These are phyloP conservation scores for Scaptodrosophila lebanonensis DNA, from an alignment of 1,140 invertebrate genomes.

Conservation along the genomic window DNA sequence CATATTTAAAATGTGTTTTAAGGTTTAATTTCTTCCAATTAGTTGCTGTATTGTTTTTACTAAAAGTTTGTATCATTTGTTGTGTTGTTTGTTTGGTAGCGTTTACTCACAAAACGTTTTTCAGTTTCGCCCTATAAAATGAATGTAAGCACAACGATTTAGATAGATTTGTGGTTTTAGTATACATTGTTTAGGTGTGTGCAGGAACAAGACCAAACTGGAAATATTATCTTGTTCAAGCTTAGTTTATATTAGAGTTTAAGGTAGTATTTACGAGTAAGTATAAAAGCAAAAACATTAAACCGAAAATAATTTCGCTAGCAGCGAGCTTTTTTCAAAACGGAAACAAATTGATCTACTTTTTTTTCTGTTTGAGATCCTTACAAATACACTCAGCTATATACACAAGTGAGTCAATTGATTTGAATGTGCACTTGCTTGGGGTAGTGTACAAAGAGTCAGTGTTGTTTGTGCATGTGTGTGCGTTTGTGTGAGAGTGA, in stretches of 20 bases:
- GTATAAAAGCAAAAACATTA: slow-evolving; percentile 1
- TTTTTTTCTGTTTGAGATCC: no score
- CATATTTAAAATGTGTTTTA: slow-evolving; percentile 23
- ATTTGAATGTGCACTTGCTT: slow-evolving; percentile 27
- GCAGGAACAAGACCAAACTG: slow-evolving; percentile 17
- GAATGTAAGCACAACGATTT: slow-evolving; percentile 76
- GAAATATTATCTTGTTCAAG: slow-evolving; percentile 9
- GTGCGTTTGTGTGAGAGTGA: slow-evolving; percentile 9
- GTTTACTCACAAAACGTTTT: slow-evolving; percentile 78
- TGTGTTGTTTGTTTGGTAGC: slow-evolving; percentile 62
- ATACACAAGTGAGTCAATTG: slow-evolving; percentile 6
- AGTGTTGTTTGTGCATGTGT: slow-evolving; percentile 17
- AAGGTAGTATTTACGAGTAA: slow-evolving; percentile 2
- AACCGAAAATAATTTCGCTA: no score
- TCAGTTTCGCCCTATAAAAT: slow-evolving; percentile 77
- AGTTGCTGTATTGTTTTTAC: slow-evolving; percentile 41
- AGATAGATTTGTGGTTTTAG: slow-evolving; percentile 70
- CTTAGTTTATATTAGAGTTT: slow-evolving; percentile 32
- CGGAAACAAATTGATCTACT: background rate
- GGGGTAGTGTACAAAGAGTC: slow-evolving; percentile 4
- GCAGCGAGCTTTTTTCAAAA: no score
- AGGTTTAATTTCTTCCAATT: slow-evolving; percentile 43
- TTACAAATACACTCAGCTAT: no score
- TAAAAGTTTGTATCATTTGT: slow-evolving; percentile 40
- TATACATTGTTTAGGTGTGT: slow-evolving; percentile 46